Conservation (phyloP, 23 tunicate species). For the Ciona savignyi region DNA sequence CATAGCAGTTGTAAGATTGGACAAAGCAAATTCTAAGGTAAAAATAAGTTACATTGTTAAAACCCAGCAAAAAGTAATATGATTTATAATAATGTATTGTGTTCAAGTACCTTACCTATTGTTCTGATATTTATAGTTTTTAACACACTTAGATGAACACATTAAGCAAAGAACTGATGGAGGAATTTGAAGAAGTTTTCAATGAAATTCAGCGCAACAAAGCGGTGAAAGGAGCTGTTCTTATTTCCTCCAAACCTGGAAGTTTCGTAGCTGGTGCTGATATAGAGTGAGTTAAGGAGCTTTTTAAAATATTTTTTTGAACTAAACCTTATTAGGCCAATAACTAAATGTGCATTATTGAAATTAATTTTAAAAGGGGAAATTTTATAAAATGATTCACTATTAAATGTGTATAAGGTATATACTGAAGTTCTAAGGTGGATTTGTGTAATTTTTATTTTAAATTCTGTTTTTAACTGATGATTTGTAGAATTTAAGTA, state of each 20-base stretch:
- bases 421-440: background rate
- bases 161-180: constrained; percentile 59
- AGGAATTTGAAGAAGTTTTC: constrained; percentile 51
- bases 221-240: constrained; percentile 61
- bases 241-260: constrained; percentile 84
- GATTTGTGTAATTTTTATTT: background rate
- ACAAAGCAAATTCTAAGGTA: constrained; percentile 58
- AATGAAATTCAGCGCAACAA: constrained; percentile 37
- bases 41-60: too few relatives aligned
- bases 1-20: constrained; percentile 61
- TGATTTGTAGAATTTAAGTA: background rate
- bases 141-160: constrained; percentile 68
- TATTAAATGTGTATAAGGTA: background rate
- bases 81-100: too few relatives aligned
- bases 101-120: too few relatives aligned
- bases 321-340: too few relatives aligned
- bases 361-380: too few relatives aligned
- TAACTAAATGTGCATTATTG: too few relatives aligned
- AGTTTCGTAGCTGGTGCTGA: constrained; percentile 98
- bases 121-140: too few relatives aligned
- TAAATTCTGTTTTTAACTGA: background rate
- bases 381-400: too few relatives aligned
- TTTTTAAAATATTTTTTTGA: too few relatives aligned
- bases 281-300: constrained; percentile 65
- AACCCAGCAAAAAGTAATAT: too few relatives aligned